Evolutionary conservation across 2,113 vertebrate genomes (phyloP).

Genomic region (Salvelinus sp.): DNA sequence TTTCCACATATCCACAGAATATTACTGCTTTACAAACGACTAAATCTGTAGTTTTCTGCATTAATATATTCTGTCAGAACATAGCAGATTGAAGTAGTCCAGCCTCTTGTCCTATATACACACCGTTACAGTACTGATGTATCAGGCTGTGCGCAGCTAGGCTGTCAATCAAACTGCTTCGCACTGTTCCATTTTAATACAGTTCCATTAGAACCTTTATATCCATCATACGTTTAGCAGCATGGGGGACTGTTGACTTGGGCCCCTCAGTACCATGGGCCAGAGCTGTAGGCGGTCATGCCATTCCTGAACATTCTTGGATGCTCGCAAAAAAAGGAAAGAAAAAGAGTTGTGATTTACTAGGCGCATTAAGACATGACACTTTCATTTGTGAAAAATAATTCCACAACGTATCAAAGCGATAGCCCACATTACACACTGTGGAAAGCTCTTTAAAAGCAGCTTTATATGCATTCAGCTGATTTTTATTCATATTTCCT

Average conservation of each 20-base stretch:
- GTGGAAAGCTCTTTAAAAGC: slow-evolving; percentile 47
- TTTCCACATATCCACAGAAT: too few relatives aligned
- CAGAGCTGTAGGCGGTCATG: too few relatives aligned
- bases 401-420: slow-evolving; percentile 63
- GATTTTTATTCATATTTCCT: slow-evolving; percentile 69
- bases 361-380: slow-evolving; percentile 61
- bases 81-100: background rate
- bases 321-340: slow-evolving; percentile 30
- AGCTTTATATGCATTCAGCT: slow-evolving; percentile 33
- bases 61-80: background rate
- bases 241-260: background rate
- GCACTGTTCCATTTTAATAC: slow-evolving; percentile 42
- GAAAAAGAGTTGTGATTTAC: slow-evolving; percentile 53
- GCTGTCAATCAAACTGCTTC: slow-evolving; percentile 47
- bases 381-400: slow-evolving; percentile 66
- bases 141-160: slow-evolving; percentile 6
- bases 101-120: background rate
- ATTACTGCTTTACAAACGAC: too few relatives aligned
- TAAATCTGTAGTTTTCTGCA: too few relatives aligned
- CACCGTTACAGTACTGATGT: background rate
- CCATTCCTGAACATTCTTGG: slow-evolving; percentile 23
- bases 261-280: too few relatives aligned
- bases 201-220: slow-evolving; percentile 49
- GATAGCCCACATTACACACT: slow-evolving; percentile 46
- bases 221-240: slow-evolving; percentile 44